These are phyloP conservation scores for Drosophila arawakana DNA, from an alignment of 1,140 invertebrate genomes.

Conservation along the genomic window DNA sequence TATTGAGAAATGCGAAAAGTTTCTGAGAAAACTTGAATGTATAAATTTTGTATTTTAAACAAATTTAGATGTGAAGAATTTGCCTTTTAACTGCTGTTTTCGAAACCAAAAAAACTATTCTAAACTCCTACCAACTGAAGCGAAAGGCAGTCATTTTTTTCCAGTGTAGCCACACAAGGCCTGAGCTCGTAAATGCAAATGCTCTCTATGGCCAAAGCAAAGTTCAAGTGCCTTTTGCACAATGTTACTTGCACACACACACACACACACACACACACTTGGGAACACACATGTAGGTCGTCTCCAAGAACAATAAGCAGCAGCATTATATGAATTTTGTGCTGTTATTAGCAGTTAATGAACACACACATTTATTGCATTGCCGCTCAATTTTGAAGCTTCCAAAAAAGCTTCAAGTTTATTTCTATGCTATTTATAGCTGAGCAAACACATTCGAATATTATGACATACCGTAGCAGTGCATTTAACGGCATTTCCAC, in stretches of 20 bases:
- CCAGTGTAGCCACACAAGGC: conserved; percentile 45
- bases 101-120: too few relatives aligned
- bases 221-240: conserved; percentile 76
- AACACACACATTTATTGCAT: conserved; percentile 22
- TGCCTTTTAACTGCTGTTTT: too few relatives aligned
- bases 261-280: conserved; percentile 10
- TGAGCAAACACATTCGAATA: neutral
- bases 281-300: conserved; percentile 5
- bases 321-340: neutral
- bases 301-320: conserved; percentile 1
- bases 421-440: conserved; percentile 3
- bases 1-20: too few relatives aligned
- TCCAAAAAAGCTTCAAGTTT: conserved; percentile 5
- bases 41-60: too few relatives aligned
- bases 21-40: too few relatives aligned
- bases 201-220: conserved; percentile 43
- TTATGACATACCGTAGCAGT: conserved; percentile 1
- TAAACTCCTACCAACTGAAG: too few relatives aligned
- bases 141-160: too few relatives aligned
- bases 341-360: conserved; percentile 17
- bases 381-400: conserved; percentile 20
- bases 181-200: conserved; percentile 64
- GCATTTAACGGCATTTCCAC: conserved; percentile 1
- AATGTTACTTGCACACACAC: conserved; percentile 7
- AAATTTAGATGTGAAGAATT: too few relatives aligned